phyloP scores from a whole-genome alignment of 1,140 invertebrate species.

The Chironomus striatipennis region DNA sequence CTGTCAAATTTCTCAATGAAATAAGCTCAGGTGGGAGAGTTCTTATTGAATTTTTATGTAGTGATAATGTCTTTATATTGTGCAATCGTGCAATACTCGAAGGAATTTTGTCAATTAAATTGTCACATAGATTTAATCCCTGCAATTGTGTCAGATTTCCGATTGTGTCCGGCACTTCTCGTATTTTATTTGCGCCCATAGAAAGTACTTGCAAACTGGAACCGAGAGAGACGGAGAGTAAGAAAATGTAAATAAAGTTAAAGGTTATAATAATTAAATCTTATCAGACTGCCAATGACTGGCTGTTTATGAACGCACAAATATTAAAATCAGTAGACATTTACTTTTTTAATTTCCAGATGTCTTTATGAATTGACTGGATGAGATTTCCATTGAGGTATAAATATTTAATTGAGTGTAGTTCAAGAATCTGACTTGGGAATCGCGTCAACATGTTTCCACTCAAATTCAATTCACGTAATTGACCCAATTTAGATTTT shows the following conservation, averaged over 20 bases:
- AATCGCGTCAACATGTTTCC: constrained; percentile 79
- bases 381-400: constrained; percentile 87
- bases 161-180: constrained; percentile 80
- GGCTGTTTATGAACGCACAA: too few species aligned
- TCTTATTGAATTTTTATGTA: constrained; percentile 86
- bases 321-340: constrained; percentile 25
- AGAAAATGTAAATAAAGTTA: constrained; percentile 18
- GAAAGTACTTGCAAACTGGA: constrained; percentile 80
- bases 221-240: constrained; percentile 25
- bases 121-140: constrained; percentile 85
- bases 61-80: constrained; percentile 73
- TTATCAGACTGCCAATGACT: neutral
- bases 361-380: constrained; percentile 65
- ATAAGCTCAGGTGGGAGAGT: constrained; percentile 92
- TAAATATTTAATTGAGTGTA: constrained; percentile 66
- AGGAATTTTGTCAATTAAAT: constrained; percentile 78
- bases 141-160: constrained; percentile 71
- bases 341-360: constrained; percentile 71
- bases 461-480: constrained; percentile 84
- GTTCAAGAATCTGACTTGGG: constrained; percentile 76
- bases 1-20: constrained; percentile 73
- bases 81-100: constrained; percentile 77
- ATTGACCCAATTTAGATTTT: constrained; percentile 38
- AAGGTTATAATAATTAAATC: neutral
- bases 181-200: constrained; percentile 84